Conservation (phyloP, 1,140 invertebrate species). For the Euwallacea fornicatus region DNA sequence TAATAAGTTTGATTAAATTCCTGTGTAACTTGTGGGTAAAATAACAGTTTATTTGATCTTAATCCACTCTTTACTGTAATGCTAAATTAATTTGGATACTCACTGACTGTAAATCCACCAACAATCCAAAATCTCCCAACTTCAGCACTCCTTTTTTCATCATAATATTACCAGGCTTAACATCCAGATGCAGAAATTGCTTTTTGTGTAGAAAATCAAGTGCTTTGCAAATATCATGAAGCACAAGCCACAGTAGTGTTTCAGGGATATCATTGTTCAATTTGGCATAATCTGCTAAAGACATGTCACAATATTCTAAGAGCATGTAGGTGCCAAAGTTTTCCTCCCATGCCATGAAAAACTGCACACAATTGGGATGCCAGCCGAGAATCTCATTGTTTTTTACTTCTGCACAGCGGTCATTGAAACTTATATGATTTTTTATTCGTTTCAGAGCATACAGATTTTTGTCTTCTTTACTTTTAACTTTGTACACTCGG, state of each 20-base stretch:
- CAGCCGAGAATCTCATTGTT: conserved; percentile 69
- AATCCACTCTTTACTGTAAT: too few relatives aligned
- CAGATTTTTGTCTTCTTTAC: conserved; percentile 64
- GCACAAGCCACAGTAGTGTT: conserved; percentile 52
- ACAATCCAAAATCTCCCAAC: conserved; percentile 74
- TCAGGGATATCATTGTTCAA: conserved; percentile 55
- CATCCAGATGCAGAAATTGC: conserved; percentile 73
- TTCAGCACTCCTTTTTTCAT: conserved; percentile 66
- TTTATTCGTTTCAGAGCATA: conserved; percentile 69
- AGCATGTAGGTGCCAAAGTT: conserved; percentile 70
- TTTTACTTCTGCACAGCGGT: conserved; percentile 69
- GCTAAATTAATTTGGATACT: conserved; percentile 30
- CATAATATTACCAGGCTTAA: conserved; percentile 78
- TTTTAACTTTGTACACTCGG: conserved; percentile 68
- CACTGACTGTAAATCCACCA: conserved; percentile 67
- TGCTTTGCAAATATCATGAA: conserved; percentile 51
- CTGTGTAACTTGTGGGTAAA: too few relatives aligned
- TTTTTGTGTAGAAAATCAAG: conserved; percentile 42
- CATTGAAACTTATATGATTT: conserved; percentile 62
- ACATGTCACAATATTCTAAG: conserved; percentile 68
- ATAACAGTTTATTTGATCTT: too few relatives aligned
- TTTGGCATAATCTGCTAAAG: conserved; percentile 55
- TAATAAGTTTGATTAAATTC: not conserved
- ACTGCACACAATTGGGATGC: conserved; percentile 69
- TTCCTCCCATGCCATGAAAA: conserved; percentile 76